A percentile compares a stretch with the other conserved stretches of the same genome.
These are phyloP conservation scores for Trichogramma evanescens DNA, from an alignment of 2,888 invertebrate species.

Conservation along the genomic window DNA sequence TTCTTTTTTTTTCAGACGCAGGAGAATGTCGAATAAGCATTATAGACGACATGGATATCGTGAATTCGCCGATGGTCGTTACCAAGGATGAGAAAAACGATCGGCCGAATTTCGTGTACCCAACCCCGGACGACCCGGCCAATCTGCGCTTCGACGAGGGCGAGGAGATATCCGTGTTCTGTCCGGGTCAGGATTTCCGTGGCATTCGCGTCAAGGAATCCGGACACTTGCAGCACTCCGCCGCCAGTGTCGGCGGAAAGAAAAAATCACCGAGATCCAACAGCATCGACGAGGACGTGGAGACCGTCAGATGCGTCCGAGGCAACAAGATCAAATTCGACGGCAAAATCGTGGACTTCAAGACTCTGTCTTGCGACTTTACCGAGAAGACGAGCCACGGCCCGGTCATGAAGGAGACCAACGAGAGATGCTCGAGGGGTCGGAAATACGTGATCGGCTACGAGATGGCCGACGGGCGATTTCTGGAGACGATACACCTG, in stretches of 20 bases:
- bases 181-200: neutral
- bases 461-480: neutral
- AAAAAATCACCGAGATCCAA: neutral
- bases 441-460: conserved; percentile 8
- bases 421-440: conserved; percentile 5
- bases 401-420: neutral
- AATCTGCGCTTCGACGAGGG: neutral
- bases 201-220: neutral
- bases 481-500: conserved; percentile 42
- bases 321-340: neutral
- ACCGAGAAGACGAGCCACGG: conserved; percentile 2
- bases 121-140: neutral
- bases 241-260: neutral
- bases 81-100: too few relatives aligned
- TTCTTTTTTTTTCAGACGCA: too few relatives aligned
- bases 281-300: neutral
- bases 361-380: conserved; percentile 5
- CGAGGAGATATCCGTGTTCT: neutral
- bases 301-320: conserved; percentile 30
- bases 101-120: conserved; percentile 4
- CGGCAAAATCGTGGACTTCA: neutral
- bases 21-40: too few relatives aligned
- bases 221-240: neutral
- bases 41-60: too few relatives aligned
- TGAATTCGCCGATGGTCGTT: too few relatives aligned